Evolutionary conservation across 2,113 vertebrate species (phyloP).

Genomic region (Hyaena hyaena): DNA sequence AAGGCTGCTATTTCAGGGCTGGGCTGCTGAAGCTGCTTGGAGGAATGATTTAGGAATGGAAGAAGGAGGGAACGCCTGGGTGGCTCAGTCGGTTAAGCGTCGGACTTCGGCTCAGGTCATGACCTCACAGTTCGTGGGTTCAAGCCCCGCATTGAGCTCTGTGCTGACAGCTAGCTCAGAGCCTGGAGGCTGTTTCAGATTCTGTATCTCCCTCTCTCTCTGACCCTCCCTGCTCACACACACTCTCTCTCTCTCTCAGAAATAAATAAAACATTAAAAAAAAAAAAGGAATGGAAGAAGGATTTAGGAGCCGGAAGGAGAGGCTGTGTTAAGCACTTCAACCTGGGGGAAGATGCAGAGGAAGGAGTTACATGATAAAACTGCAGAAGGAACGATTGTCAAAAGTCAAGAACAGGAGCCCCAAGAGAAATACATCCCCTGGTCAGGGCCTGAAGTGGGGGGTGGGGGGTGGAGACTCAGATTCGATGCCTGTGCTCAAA

Average conservation of each 20-base stretch:
- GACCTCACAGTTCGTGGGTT: too few species aligned
- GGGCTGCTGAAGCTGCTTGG: not conserved
- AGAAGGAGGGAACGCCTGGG: too few species aligned
- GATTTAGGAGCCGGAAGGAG: not conserved
- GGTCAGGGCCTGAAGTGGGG: not conserved
- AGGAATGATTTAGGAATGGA: not conserved
- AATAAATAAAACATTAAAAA: too few species aligned
- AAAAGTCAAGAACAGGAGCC: not conserved
- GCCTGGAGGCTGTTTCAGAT: too few species aligned
- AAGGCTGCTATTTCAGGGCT: not conserved
- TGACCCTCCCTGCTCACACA: too few species aligned
- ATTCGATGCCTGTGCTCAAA: not conserved
- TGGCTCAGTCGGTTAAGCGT: too few species aligned
- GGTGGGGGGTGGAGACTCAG: not conserved
- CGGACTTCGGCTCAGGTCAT: too few species aligned
- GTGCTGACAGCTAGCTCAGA: too few species aligned
- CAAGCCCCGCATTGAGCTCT: too few species aligned
- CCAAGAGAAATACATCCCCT: not conserved
- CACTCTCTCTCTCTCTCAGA: too few species aligned
- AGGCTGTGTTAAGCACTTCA: not conserved
- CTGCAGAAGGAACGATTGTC: not conserved
- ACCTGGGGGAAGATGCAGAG: not conserved
- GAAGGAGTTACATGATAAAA: not conserved
- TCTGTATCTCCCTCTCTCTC: too few species aligned
- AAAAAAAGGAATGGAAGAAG: not conserved